Conservation (phyloP, 2,888 invertebrate genomes). For the Anarsia innoxiella region DNA sequence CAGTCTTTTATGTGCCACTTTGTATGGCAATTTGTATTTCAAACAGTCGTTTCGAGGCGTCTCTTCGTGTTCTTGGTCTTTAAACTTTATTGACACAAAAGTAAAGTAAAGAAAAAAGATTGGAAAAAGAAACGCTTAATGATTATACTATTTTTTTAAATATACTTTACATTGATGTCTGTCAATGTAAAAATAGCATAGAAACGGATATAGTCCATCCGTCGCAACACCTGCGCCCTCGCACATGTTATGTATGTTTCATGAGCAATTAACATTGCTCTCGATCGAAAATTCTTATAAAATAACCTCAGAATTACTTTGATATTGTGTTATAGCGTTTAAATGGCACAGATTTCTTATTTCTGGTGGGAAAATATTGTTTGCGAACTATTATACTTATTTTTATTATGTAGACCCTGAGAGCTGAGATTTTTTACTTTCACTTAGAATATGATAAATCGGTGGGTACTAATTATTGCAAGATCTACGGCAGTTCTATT, state of each 20-base stretch:
- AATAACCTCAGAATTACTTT: conserved; percentile 4
- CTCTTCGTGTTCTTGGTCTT: too few species aligned
- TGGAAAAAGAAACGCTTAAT: too few species aligned
- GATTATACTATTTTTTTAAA: too few species aligned
- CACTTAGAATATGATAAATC: too few species aligned
- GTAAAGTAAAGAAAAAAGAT: too few species aligned
- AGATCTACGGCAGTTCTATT: too few species aligned
- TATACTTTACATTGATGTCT: too few species aligned
- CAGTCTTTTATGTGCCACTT: too few species aligned
- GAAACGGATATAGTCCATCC: conserved; percentile 29
- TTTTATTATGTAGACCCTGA: background rate
- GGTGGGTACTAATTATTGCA: too few species aligned
- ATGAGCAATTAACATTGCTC: conserved; percentile 47
- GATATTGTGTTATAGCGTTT: background rate
- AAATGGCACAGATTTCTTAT: conserved; percentile 11
- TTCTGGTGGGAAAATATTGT: conserved; percentile 2
- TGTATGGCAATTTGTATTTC: too few species aligned
- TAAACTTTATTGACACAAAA: too few species aligned
- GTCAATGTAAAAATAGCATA: background rate
- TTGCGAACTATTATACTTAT: conserved; percentile 5
- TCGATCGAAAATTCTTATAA: conserved; percentile 32
- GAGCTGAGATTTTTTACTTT: background rate
- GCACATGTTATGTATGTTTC: conserved; percentile 43
- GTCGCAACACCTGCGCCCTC: conserved; percentile 36
- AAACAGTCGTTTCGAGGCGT: too few species aligned